Evolutionary conservation across 1,140 invertebrate genomes (phyloP).

Genomic region (Trachymyrmex cornetzi): DNA sequence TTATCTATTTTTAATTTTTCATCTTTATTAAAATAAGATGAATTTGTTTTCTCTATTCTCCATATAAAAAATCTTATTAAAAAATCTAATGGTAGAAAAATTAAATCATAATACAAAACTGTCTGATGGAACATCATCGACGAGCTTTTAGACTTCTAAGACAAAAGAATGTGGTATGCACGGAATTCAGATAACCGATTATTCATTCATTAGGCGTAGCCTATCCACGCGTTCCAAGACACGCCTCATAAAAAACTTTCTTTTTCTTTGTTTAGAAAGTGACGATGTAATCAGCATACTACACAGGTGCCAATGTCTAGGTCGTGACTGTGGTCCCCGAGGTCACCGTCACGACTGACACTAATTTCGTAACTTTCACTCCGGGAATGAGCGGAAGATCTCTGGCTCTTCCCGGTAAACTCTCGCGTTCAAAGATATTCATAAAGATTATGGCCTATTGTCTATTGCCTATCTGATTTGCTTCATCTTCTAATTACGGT

Average conservation of each 20-base stretch:
- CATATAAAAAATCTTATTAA: not conserved
- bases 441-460: conserved; percentile 23
- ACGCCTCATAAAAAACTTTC: conserved; percentile 72
- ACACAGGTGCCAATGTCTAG: conserved; percentile 76
- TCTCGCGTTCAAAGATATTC: conserved; percentile 30
- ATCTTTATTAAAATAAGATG: not conserved
- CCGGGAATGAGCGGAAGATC: conserved; percentile 9
- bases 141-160: not conserved
- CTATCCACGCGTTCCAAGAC: not conserved
- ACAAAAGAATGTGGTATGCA: not conserved
- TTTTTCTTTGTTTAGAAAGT: conserved; percentile 81
- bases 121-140: not conserved
- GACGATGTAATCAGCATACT: conserved; percentile 71
- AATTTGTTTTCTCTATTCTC: not conserved
- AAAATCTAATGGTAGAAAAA: not conserved
- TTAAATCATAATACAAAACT: not conserved
- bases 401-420: conserved; percentile 28
- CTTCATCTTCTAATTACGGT: conserved; percentile 19
- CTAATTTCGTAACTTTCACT: conserved; percentile 79
- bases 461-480: not conserved
- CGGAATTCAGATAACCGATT: conserved; percentile 4
- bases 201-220: conserved; percentile 38
- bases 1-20: not conserved
- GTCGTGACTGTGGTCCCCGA: conserved; percentile 72
- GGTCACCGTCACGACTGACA: conserved; percentile 51